Evolutionary conservation across 1,140 invertebrate genomes (phyloP).

Genomic region (Aphaenogaster ashmeadi): DNA sequence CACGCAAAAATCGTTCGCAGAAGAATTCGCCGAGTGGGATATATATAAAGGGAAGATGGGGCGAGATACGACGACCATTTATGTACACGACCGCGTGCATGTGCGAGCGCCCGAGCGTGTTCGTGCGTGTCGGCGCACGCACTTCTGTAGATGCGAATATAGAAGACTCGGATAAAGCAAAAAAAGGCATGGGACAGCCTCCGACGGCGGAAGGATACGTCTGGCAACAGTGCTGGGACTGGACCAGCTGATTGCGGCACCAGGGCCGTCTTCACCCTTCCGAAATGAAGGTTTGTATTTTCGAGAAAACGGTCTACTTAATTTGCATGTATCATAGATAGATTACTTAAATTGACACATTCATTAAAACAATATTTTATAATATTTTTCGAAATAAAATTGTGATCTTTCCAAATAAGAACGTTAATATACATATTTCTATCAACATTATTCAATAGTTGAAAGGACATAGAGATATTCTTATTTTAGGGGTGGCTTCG

Average conservation of each 20-base stretch:
- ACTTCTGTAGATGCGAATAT: constrained; percentile 68
- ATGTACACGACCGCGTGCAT: constrained; percentile 49
- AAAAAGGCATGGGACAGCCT: constrained; percentile 75
- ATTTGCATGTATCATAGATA: neutral
- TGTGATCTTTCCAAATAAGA: neutral
- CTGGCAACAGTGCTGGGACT: constrained; percentile 81
- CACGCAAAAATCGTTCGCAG: constrained; percentile 15
- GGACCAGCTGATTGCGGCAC: constrained; percentile 74
- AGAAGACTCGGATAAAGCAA: constrained; percentile 73
- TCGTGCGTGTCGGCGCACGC: constrained; percentile 42
- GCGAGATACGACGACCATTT: constrained; percentile 56
- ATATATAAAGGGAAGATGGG: constrained; percentile 41
- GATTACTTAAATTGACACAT: neutral
- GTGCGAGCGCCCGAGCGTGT: constrained; percentile 39
- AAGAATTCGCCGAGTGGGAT: constrained; percentile 27
- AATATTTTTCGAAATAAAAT: neutral
- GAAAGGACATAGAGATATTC: neutral
- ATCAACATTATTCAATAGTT: neutral
- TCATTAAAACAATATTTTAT: neutral
- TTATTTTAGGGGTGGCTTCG: neutral
- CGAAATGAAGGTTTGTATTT: constrained; percentile 8
- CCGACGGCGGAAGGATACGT: constrained; percentile 73
- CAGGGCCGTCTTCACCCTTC: constrained; percentile 49
- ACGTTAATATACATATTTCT: neutral
- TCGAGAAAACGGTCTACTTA: neutral